Conservation (phyloP, 2,797 vertebrate genomes). For the Clangula hyemalis region DNA sequence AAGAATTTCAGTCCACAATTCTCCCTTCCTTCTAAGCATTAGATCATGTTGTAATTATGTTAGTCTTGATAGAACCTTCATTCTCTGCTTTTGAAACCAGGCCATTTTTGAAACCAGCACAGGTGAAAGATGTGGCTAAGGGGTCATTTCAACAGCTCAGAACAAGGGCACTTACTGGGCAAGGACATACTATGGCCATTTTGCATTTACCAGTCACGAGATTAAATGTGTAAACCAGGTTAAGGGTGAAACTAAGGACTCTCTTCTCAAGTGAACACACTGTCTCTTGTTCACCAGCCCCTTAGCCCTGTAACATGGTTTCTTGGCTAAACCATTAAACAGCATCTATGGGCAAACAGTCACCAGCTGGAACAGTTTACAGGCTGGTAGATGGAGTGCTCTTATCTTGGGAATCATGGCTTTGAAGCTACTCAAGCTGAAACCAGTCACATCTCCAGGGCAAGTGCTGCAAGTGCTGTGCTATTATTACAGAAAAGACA, state of each 20-base stretch:
- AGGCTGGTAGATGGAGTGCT: neutral
- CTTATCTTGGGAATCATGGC: neutral
- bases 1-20: neutral
- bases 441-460: neutral
- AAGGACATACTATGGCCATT: neutral
- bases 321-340: neutral
- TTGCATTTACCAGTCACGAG: neutral
- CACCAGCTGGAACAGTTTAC: neutral
- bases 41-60: neutral
- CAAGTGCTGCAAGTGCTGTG: neutral
- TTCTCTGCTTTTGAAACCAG: neutral
- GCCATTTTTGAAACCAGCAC: neutral
- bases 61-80: neutral
- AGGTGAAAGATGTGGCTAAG: neutral
- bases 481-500: neutral
- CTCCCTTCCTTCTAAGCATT: neutral
- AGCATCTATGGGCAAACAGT: neutral
- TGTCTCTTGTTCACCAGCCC: neutral
- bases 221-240: neutral
- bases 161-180: neutral
- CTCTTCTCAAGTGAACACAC: neutral
- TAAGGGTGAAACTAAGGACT: neutral
- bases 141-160: neutral
- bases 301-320: neutral
- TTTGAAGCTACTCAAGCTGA: neutral